Percentiles rank a stretch among this genome's conserved stretches.
Conservation (phyloP, 2,797 vertebrate genomes). For the Tragelaphus eurycerus region DNA sequence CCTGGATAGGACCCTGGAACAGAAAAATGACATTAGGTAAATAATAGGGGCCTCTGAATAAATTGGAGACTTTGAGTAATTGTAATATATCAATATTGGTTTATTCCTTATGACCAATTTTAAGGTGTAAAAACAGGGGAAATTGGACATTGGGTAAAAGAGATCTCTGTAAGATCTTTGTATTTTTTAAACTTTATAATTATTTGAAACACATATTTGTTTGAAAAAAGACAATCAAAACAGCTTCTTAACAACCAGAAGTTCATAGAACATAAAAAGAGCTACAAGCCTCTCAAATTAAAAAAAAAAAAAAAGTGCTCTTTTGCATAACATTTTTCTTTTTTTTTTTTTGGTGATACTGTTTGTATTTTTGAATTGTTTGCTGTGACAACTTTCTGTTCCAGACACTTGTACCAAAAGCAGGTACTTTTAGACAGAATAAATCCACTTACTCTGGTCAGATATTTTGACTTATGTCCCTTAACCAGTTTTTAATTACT, state of each 20-base stretch:
- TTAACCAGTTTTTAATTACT: slow-evolving; percentile 17
- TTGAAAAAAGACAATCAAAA: rapidly evolving
- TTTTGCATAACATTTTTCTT: neutral
- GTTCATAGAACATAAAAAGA: slow-evolving; percentile 35
- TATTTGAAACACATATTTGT: neutral
- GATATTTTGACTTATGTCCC: neutral
- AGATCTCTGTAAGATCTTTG: neutral
- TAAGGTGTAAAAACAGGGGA: neutral
- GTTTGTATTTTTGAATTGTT: slow-evolving; percentile 15
- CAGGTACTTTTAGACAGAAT: neutral
- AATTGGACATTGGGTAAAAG: neutral
- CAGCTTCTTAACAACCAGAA: neutral
- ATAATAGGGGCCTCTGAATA: neutral
- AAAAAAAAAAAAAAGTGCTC: neutral
- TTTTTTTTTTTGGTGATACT: neutral
- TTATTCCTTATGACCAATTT: neutral
- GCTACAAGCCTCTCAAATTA: neutral
- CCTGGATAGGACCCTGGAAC: neutral
- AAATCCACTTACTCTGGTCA: neutral
- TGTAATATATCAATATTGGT: neutral
- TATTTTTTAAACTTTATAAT: neutral
- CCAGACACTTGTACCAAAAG: neutral
- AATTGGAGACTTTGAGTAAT: neutral
- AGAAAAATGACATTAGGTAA: neutral
- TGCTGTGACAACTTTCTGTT: neutral